phyloP scores from a whole-genome alignment of 1,140 invertebrate species.

The Polypedilum vanderplanki region DNA sequence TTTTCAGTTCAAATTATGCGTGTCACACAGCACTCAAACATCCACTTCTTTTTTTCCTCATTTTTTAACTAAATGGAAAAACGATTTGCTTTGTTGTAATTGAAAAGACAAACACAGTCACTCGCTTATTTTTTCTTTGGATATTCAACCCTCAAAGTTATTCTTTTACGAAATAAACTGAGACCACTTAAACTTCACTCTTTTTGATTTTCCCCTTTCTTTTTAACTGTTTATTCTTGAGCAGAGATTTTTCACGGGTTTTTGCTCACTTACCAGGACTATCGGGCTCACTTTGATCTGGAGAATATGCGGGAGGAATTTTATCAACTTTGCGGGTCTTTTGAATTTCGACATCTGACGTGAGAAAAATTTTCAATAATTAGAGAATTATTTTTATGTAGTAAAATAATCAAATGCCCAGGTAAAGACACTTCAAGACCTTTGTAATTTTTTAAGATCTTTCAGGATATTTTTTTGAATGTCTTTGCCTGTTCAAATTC shows the following conservation, averaged over 20 bases:
- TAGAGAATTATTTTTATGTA: too few relatives aligned
- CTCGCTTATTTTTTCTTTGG: not conserved
- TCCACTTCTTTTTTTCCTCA: too few relatives aligned
- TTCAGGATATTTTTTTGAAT: too few relatives aligned
- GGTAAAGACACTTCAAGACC: too few relatives aligned
- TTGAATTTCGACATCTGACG: slow-evolving; percentile 38
- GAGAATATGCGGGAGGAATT: slow-evolving; percentile 41
- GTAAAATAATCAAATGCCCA: too few relatives aligned
- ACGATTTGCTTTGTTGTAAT: not conserved
- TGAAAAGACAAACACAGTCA: slow-evolving; percentile 22
- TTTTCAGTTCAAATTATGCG: not conserved
- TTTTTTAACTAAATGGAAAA: not conserved
- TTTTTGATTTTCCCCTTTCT: not conserved
- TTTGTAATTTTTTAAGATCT: too few relatives aligned
- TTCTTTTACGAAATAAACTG: not conserved
- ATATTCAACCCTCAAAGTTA: not conserved
- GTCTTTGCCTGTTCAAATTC: too few relatives aligned
- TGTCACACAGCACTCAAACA: slow-evolving; percentile 22
- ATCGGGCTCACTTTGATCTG: slow-evolving; percentile 42
- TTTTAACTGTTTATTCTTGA: not conserved
- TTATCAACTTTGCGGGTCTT: slow-evolving; percentile 41
- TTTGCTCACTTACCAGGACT: slow-evolving; percentile 42
- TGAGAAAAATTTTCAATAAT: too few relatives aligned
- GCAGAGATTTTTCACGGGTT: not conserved
- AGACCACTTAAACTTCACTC: not conserved